Base-by-base conservation (phyloP, 2,888 invertebrate species). In the Cremastinae sp. region DNA sequence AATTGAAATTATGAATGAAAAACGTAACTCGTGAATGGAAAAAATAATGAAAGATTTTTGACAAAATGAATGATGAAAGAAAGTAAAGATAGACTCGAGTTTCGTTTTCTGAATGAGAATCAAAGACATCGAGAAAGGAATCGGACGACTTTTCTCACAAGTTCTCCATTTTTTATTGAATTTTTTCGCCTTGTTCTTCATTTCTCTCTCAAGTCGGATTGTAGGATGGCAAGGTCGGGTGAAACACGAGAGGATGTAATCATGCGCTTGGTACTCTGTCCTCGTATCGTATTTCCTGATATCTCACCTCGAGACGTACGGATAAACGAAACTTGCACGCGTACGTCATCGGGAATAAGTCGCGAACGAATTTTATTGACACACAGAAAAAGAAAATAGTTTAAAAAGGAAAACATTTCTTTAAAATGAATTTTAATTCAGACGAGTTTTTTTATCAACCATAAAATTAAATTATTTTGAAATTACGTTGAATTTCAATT, bases 241-340 rank as follows among this genome's bases (percentile, higher is more conserved):
- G 76, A 66, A 76, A 76, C 53, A 49, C 35, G 72, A 76, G 72
- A 73, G 58, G 72, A 76, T 72, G 64, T 76, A 76, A 76, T 76
- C 64, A 69, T 69, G 76, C 72, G 69, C 72, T 72, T 45, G 68
- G 53, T 68, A 76, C 68, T 76, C 49, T 64, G 68, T 76, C 5
- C 75, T 66, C 49, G 61, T 72, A 73, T 73, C 69, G 76, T 64
- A 64, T 76, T 76, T 59, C 68, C 22, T 43, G 55, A 18, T 69
- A 69, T 59, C 69, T 68, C 64, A 28, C 5, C 28, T 47, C 59
- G 64, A 69, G 64, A 64, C 74, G 62, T 62, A 22, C n/a, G 22
- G 39, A 68, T 39, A 28, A 37, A 51, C 20, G 28, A 69, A 59
- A 43, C 12, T 4, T 20, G 39, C 14, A 55, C 18, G 35, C 16